These are phyloP conservation scores for Oxycera nigricornis DNA, from an alignment of 2,888 invertebrate genomes.

Conservation along the genomic window DNA sequence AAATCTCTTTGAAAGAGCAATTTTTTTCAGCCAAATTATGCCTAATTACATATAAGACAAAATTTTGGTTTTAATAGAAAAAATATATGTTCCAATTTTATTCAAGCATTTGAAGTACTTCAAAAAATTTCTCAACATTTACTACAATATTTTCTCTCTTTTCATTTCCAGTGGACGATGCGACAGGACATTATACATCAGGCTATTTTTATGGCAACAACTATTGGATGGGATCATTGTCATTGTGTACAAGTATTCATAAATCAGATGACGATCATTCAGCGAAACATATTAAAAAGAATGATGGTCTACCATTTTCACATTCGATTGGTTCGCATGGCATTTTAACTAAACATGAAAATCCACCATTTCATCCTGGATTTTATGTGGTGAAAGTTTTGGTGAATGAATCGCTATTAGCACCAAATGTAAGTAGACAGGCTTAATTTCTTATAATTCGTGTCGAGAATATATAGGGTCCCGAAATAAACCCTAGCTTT, in stretches of 20 bases:
- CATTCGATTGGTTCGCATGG: slow-evolving; percentile 53
- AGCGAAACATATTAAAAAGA: slow-evolving; percentile 35
- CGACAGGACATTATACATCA: slow-evolving; percentile 78
- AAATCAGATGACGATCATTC: slow-evolving; percentile 60
- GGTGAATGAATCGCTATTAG: slow-evolving; percentile 62
- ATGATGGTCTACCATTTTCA: slow-evolving; percentile 58
- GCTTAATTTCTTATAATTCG: too few relatives aligned
- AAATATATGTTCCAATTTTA: too few relatives aligned
- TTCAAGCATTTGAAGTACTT: too few relatives aligned
- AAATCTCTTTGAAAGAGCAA: too few relatives aligned
- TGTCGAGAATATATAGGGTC: too few relatives aligned
- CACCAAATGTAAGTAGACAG: slow-evolving; percentile 57
- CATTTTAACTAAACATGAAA: slow-evolving; percentile 55
- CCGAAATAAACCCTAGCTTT: too few relatives aligned
- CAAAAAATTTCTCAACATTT: not conserved
- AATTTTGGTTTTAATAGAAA: too few relatives aligned
- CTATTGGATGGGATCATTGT: slow-evolving; percentile 80
- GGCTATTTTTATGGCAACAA: slow-evolving; percentile 85
- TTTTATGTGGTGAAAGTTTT: slow-evolving; percentile 72
- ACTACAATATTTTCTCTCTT: not conserved
- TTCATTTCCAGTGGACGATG: slow-evolving; percentile 68
- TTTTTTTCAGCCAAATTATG: too few relatives aligned
- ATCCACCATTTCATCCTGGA: slow-evolving; percentile 72
- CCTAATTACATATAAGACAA: too few relatives aligned
- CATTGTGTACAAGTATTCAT: slow-evolving; percentile 72